A percentile compares a stretch with the other conserved stretches of the same genome.
Evolutionary conservation across 2,797 vertebrate genomes (phyloP).

Genomic region (Streptopelia turtur): DNA sequence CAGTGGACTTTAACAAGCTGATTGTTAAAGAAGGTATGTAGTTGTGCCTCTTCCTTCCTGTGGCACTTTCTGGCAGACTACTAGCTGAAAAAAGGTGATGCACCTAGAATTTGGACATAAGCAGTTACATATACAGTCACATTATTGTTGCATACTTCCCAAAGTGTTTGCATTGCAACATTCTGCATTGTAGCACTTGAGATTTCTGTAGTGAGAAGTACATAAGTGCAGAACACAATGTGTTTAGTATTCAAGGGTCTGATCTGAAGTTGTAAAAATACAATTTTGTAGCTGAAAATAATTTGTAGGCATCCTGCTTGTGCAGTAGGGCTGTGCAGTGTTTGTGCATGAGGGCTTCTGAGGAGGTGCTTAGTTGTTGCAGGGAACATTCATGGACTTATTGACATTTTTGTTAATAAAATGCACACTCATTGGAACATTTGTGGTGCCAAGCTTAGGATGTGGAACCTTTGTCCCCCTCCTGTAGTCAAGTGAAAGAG

Average conservation of each 20-base stretch:
- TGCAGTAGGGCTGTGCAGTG: not conserved
- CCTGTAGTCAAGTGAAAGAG: not conserved
- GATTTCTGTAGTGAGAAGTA: not conserved
- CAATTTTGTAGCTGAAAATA: not conserved
- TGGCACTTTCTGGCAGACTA: not conserved
- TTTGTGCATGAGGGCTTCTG: not conserved
- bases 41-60: not conserved
- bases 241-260: not conserved
- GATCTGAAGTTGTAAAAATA: not conserved
- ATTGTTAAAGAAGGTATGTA: not conserved
- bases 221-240: fast-evolving
- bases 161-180: not conserved
- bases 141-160: not conserved
- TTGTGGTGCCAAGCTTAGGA: not conserved
- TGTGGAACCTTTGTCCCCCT: not conserved
- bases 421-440: not conserved
- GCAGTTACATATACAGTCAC: not conserved
- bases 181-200: not conserved
- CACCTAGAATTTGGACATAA: not conserved
- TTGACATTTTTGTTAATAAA: not conserved
- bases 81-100: not conserved
- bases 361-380: not conserved
- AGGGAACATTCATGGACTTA: not conserved
- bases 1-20: not conserved
- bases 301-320: not conserved